phyloP scores from a whole-genome alignment of 1,140 invertebrate species.

The Hylyphantes graminicola region DNA sequence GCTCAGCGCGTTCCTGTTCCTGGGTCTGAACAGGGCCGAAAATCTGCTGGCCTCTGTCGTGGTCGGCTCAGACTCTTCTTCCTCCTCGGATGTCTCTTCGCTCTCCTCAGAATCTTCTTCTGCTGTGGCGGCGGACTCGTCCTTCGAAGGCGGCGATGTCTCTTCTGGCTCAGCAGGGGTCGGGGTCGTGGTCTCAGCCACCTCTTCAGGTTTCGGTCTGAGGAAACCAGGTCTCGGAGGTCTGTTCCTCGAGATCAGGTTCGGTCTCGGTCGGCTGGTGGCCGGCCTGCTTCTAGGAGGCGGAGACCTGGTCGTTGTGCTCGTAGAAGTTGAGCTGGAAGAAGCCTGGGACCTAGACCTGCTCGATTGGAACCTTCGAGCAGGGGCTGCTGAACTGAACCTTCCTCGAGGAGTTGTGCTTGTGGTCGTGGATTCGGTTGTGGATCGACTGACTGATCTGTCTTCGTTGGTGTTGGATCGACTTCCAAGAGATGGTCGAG shows the following conservation, averaged over 20 bases:
- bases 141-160: conserved; percentile 1
- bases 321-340: neutral
- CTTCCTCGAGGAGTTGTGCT: neutral
- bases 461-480: neutral
- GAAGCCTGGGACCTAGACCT: conserved; percentile 8
- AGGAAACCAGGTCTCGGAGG: conserved; percentile 31
- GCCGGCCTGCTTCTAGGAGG: neutral
- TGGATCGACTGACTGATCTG: too few species aligned
- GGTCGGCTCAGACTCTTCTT: conserved; percentile 27
- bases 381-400: neutral
- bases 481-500: conserved; percentile 8
- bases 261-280: conserved; percentile 7
- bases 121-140: neutral
- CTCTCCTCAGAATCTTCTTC: conserved; percentile 2
- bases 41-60: conserved; percentile 50
- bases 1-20: conserved; percentile 36
- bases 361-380: conserved; percentile 26
- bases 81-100: conserved; percentile 7
- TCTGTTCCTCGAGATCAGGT: conserved; percentile 19
- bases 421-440: neutral
- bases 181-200: conserved; percentile 24
- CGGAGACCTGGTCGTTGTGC: neutral
- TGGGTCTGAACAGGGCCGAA: conserved; percentile 36
- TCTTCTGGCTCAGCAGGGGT: neutral
- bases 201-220: conserved; percentile 34